Conservation (phyloP, 2,797 vertebrate species). For the Crenichthys baileyi region DNA sequence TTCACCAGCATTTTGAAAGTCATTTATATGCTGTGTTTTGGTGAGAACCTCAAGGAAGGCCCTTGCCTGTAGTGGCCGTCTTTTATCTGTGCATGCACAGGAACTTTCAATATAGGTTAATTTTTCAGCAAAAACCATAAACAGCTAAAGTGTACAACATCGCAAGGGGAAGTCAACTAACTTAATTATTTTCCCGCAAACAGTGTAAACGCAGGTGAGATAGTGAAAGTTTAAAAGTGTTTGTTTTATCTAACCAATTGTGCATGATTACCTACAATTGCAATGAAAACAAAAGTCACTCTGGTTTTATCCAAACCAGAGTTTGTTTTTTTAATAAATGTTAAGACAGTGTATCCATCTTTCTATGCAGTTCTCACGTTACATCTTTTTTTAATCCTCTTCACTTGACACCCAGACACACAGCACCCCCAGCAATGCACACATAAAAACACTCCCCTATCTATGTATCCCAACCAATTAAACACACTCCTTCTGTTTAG, state of each 20-base stretch:
- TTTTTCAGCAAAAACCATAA: constrained; percentile 4
- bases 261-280: background rate
- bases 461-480: constrained; percentile 32
- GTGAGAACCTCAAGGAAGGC: constrained; percentile 5
- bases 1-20: constrained; percentile 55
- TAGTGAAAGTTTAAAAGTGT: background rate
- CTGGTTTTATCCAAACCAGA: background rate
- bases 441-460: constrained; percentile 19
- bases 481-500: constrained; percentile 21
- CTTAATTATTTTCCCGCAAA: background rate
- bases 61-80: constrained; percentile 8
- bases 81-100: background rate
- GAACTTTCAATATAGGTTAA: constrained; percentile 2
- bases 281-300: background rate
- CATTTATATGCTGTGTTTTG: constrained; percentile 35
- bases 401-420: constrained; percentile 18
- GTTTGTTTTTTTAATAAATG: background rate
- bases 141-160: background rate
- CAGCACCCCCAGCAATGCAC: constrained; percentile 20
- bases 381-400: constrained; percentile 24
- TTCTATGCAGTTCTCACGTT: constrained; percentile 6
- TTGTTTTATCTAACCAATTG: background rate
- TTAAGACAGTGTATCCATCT: background rate
- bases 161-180: background rate
- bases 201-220: background rate